These are phyloP conservation scores for Pachliopta kotzebuea DNA, from an alignment of 2,888 invertebrate genomes.

Conservation along the genomic window DNA sequence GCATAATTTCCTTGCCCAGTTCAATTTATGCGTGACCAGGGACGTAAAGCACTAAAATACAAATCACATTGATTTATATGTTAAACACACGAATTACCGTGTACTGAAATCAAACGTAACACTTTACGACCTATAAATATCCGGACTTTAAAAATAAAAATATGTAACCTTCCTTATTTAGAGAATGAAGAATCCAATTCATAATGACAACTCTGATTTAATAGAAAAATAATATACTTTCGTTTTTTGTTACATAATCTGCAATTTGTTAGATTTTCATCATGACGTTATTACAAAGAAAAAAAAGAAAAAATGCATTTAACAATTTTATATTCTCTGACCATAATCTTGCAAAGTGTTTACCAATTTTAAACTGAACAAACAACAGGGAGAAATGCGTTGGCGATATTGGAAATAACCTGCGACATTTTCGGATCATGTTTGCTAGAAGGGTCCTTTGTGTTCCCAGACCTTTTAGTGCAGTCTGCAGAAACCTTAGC, in stretches of 20 bases:
- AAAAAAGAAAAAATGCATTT: too few relatives aligned
- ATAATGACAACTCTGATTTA: neutral
- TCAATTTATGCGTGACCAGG: slow-evolving; percentile 54
- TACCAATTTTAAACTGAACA: neutral
- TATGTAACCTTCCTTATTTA: slow-evolving; percentile 6
- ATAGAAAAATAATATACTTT: too few relatives aligned
- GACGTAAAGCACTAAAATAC: slow-evolving; percentile 54
- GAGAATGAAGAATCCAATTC: neutral
- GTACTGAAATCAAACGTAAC: slow-evolving; percentile 32
- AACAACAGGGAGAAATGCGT: neutral
- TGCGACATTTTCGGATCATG: neutral
- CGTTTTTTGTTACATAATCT: too few relatives aligned
- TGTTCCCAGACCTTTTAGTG: slow-evolving; percentile 12
- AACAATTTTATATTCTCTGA: neutral
- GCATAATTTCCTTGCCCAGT: slow-evolving; percentile 54
- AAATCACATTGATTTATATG: slow-evolving; percentile 58
- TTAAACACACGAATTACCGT: slow-evolving; percentile 33
- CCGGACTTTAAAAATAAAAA: slow-evolving; percentile 17
- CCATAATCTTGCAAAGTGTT: neutral
- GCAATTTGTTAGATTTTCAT: too few relatives aligned
- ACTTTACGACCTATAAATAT: slow-evolving; percentile 29
- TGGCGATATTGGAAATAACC: neutral
- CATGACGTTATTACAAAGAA: too few relatives aligned
- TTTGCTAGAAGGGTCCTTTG: slow-evolving; percentile 2
- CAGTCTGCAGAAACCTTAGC: slow-evolving; percentile 14